Evolutionary conservation across 2,888 invertebrate genomes (phyloP).

Genomic region (Machimus atricapillus): DNA sequence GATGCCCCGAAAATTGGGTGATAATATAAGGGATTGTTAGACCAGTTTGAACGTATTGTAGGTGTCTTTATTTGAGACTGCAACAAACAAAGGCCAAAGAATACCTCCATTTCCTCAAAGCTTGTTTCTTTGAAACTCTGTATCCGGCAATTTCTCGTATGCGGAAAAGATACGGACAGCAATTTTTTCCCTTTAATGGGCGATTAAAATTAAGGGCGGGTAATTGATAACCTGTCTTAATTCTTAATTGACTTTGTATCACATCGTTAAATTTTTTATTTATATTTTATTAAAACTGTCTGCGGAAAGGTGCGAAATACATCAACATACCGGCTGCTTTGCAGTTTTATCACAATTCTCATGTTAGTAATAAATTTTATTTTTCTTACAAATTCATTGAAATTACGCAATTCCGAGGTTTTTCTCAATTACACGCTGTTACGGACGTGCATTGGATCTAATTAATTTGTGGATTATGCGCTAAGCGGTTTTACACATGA

Average conservation of each 20-base stretch:
- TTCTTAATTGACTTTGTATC: neutral
- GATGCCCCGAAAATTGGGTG: too few relatives aligned
- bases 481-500: neutral
- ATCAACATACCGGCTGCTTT: neutral
- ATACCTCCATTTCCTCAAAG: neutral
- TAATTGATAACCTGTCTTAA: neutral
- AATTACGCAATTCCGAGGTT: neutral
- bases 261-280: neutral
- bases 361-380: neutral
- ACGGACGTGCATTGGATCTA: neutral
- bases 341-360: neutral
- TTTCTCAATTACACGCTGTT: neutral
- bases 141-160: constrained; percentile 27
- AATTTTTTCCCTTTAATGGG: neutral
- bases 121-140: constrained; percentile 19
- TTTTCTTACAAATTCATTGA: neutral
- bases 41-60: too few relatives aligned
- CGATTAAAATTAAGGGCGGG: neutral
- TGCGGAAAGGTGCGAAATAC: too few relatives aligned
- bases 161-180: too few relatives aligned
- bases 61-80: too few relatives aligned
- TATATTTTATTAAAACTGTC: too few relatives aligned
- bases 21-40: too few relatives aligned
- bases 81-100: constrained; percentile 31
- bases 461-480: neutral